These are phyloP conservation scores for Tenebrosternarchus preto DNA, from an alignment of 2,113 vertebrate species.

Conservation along the genomic window DNA sequence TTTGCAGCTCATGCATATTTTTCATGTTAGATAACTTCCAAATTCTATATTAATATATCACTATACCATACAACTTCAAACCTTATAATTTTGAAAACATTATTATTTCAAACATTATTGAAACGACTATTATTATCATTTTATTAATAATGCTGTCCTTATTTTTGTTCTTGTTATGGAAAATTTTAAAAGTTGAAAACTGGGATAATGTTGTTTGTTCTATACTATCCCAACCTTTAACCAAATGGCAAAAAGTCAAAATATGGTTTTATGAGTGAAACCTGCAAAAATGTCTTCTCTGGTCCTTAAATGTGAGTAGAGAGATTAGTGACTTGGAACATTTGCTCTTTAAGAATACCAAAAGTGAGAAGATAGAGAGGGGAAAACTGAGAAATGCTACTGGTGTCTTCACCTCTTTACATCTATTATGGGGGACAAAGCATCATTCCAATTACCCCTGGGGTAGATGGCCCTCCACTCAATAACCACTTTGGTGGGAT, in stretches of 20 bases:
- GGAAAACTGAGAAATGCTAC: conserved; percentile 48
- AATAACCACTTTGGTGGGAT: conserved; percentile 57
- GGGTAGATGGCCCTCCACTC: conserved; percentile 48
- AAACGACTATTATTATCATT: too few species aligned
- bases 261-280: neutral
- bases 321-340: conserved; percentile 17
- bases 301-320: neutral
- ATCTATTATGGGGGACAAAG: conserved; percentile 56
- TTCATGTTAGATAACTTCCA: too few species aligned
- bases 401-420: conserved; percentile 54
- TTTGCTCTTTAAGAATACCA: neutral
- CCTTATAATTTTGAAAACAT: too few species aligned
- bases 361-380: conserved; percentile 35
- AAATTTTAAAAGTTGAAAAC: too few species aligned
- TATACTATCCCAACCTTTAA: neutral
- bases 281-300: neutral
- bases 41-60: too few species aligned
- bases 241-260: neutral
- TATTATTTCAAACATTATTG: too few species aligned
- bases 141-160: too few species aligned
- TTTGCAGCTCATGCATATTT: neutral
- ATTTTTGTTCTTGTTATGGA: too few species aligned
- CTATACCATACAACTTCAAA: too few species aligned
- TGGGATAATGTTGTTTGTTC: too few species aligned
- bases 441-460: conserved; percentile 49